Evolutionary conservation across 1,140 invertebrate species (phyloP).

Genomic region (Nasonia giraulti): DNA sequence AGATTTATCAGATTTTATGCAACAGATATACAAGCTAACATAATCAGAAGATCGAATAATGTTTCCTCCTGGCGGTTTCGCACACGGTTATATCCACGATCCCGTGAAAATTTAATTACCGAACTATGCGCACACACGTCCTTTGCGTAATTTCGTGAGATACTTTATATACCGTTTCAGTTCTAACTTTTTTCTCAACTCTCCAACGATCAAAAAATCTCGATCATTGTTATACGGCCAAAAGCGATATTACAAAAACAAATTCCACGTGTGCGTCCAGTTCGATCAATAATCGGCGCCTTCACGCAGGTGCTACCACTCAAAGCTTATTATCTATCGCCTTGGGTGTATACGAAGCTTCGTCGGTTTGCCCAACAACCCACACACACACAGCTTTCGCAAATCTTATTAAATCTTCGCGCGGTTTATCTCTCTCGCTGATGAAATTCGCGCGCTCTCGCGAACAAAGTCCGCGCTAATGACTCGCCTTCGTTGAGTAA

Average conservation of each 20-base stretch:
- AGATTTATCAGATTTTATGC: not conserved
- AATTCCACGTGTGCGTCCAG: not conserved
- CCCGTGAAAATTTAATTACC: not conserved
- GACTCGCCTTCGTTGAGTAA: too few relatives aligned
- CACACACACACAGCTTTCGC: constrained; percentile 1
- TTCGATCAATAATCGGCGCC: not conserved
- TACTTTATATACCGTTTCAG: not conserved
- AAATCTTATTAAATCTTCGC: constrained; percentile 48
- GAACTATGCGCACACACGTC: not conserved
- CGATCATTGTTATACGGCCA: not conserved
- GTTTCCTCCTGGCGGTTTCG: too few relatives aligned
- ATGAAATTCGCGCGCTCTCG: not conserved
- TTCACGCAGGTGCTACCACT: not conserved
- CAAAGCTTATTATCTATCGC: constrained; percentile 32
- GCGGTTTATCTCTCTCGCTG: constrained; percentile 13
- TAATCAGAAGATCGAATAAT: too few relatives aligned
- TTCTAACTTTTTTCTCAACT: not conserved
- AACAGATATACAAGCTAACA: not conserved
- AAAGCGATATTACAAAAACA: not conserved
- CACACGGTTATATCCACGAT: not conserved
- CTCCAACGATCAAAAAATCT: not conserved
- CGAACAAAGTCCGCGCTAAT: not conserved
- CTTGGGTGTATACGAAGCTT: constrained; percentile 15
- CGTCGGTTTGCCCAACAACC: constrained; percentile 34
- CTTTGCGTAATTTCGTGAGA: not conserved